A percentile compares a stretch with the other conserved stretches of the same genome.
Conservation (phyloP, 2,797 vertebrate species). For the Tadarida brasiliensis region DNA sequence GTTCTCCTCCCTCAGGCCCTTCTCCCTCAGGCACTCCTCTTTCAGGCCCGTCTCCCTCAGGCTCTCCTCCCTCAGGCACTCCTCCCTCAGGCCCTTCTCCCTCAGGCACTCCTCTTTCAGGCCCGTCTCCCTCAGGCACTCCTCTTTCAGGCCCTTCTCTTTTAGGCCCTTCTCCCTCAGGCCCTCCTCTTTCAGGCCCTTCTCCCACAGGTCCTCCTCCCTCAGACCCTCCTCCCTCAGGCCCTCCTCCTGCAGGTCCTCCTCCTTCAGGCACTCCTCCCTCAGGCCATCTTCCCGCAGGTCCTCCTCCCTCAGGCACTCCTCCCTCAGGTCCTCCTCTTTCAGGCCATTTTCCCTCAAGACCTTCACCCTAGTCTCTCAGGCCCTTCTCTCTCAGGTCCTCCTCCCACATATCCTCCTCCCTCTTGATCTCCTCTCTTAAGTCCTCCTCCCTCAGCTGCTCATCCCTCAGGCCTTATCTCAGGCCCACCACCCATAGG, state of each 20-base stretch:
- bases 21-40: neutral
- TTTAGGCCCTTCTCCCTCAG: neutral
- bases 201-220: too few relatives aligned
- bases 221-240: too few relatives aligned
- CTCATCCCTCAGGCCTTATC: neutral
- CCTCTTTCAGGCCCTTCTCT: neutral
- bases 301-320: neutral
- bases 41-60: neutral
- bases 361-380: neutral
- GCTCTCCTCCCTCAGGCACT: neutral
- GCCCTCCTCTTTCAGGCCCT: neutral
- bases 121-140: too few relatives aligned
- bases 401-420: neutral
- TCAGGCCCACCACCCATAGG: neutral
- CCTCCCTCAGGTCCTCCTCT: neutral
- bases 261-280: neutral
- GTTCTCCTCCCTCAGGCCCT: rapidly evolving
- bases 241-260: neutral
- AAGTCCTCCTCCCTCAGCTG: neutral
- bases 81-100: neutral
- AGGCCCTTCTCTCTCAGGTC: neutral
- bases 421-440: neutral
- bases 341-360: rapidly evolving
- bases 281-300: neutral
- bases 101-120: rapidly evolving